Evolutionary conservation across 2,113 vertebrate species (phyloP).

Genomic region (Romanogobio albipinnatus): DNA sequence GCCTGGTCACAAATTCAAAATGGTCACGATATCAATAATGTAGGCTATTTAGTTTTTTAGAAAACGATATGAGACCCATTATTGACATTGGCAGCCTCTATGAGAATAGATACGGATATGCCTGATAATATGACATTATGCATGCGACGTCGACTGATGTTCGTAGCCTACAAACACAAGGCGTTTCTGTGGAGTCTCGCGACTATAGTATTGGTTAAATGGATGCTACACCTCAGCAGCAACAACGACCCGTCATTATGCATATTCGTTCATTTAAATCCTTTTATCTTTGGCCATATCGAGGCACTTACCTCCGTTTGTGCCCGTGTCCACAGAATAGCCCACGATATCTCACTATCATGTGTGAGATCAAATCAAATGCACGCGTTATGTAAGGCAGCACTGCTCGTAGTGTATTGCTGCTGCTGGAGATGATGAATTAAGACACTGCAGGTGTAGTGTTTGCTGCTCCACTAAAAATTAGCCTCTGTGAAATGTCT

Average conservation of each 20-base stretch:
- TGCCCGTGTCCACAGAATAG: slow-evolving; percentile 21
- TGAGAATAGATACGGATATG: not conserved
- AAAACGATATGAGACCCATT: not conserved
- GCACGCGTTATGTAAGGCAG: slow-evolving; percentile 23
- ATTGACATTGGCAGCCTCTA: not conserved
- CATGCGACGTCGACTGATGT: not conserved
- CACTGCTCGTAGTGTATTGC: not conserved
- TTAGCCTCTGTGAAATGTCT: not conserved
- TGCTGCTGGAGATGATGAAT: slow-evolving; percentile 26
- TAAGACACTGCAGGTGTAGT: slow-evolving; percentile 6
- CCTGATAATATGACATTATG: not conserved
- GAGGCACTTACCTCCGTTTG: slow-evolving; percentile 35
- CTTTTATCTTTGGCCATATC: not conserved
- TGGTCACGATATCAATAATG: slow-evolving; percentile 17
- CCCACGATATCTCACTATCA: slow-evolving; percentile 24
- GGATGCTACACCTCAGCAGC: not conserved
- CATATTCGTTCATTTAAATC: not conserved
- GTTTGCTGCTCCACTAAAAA: not conserved
- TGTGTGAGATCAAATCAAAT: slow-evolving; percentile 23
- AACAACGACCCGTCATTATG: not conserved
- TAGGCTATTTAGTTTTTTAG: not conserved
- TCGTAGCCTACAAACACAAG: not conserved
- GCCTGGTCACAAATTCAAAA: not conserved
- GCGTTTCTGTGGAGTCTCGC: slow-evolving; percentile 16
- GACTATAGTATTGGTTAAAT: not conserved